These are phyloP conservation scores for Leptonema lineaticorne DNA, from an alignment of 1,140 invertebrate species.

Conservation along the genomic window DNA sequence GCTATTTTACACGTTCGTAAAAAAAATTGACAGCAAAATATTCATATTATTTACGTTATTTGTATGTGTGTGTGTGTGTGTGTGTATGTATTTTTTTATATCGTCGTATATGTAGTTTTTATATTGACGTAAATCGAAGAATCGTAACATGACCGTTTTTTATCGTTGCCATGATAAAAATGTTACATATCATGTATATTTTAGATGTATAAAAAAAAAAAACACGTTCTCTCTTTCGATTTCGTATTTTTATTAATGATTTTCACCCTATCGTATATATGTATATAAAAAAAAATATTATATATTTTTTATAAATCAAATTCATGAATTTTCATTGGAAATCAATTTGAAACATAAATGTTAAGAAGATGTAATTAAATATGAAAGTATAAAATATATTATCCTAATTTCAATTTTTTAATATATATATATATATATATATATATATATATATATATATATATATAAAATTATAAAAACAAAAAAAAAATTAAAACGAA, in stretches of 20 bases:
- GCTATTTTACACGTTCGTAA: background rate
- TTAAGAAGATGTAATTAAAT: background rate
- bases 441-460: background rate
- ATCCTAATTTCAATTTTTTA: background rate
- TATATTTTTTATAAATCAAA: background rate
- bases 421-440: background rate
- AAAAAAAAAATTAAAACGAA: no score
- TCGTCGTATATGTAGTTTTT: no score
- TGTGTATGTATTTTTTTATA: background rate
- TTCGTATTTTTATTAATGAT: no score
- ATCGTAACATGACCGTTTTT: background rate
- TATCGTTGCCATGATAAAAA: background rate
- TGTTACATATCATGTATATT: background rate
- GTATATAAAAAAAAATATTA: background rate
- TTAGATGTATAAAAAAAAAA: background rate
- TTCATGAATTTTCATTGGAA: background rate
- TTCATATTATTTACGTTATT: no score
- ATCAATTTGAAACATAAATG: background rate
- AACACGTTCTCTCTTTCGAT: no score
- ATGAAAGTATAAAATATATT: background rate
- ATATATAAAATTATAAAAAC: no score
- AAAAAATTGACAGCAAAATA: background rate
- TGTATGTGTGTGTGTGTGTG: no score
- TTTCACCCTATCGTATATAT: no score
- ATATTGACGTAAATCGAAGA: background rate